Evolutionary conservation across 1,140 invertebrate genomes (phyloP).

Genomic region (Dendroctonus valens): DNA sequence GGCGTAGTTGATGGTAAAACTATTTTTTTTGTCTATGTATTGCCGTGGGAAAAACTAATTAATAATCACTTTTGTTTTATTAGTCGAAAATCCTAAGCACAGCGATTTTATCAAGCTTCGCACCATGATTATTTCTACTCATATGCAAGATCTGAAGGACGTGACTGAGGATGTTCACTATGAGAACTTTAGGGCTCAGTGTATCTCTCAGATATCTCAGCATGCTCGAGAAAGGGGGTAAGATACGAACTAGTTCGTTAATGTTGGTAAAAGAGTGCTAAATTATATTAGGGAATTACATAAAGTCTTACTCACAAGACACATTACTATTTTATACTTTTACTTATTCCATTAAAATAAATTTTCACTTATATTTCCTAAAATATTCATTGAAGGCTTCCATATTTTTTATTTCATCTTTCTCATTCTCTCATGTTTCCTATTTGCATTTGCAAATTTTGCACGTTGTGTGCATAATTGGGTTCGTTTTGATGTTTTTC

Average conservation of each 20-base stretch:
- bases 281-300: too few species aligned
- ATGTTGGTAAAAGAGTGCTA: too few species aligned
- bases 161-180: constrained; percentile 94
- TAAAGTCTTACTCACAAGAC: too few species aligned
- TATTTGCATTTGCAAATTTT: too few species aligned
- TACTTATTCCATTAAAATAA: too few species aligned
- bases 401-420: too few species aligned
- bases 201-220: constrained; percentile 86
- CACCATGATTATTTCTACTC: constrained; percentile 94
- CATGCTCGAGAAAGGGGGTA: constrained; percentile 79
- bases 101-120: constrained; percentile 96
- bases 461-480: too few species aligned
- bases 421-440: too few species aligned
- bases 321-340: too few species aligned
- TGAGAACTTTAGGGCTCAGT: constrained; percentile 92
- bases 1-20: constrained; percentile 87
- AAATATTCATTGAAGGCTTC: too few species aligned
- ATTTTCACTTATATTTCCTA: too few species aligned
- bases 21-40: not conserved
- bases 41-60: not conserved
- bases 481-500: too few species aligned
- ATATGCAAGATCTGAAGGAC: constrained; percentile 95
- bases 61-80: constrained; percentile 3
- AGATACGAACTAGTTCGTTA: constrained; percentile 38
- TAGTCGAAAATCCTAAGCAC: constrained; percentile 95